phyloP scores from a whole-genome alignment of 2,888 invertebrate species.

The Sympetrum striolatum region DNA sequence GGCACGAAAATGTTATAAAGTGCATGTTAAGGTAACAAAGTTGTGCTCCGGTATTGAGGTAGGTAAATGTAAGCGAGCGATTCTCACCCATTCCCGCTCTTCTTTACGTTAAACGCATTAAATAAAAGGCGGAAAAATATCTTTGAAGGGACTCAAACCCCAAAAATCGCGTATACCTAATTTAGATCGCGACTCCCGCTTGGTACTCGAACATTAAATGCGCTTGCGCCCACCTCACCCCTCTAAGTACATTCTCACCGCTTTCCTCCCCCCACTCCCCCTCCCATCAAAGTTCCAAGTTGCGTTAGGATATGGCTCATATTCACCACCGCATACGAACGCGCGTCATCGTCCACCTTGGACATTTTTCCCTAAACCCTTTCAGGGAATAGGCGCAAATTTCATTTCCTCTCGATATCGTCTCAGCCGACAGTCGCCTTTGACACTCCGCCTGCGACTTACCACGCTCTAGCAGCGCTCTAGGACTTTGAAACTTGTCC shows the following conservation, averaged over 20 bases:
- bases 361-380: not conserved
- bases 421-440: too few species aligned
- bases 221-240: slow-evolving; percentile 6
- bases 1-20: too few species aligned
- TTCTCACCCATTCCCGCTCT: not conserved
- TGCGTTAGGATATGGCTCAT: not conserved
- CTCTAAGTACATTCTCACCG: not conserved
- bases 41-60: not conserved
- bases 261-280: not conserved
- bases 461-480: too few species aligned
- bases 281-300: not conserved
- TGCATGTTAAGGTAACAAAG: too few species aligned
- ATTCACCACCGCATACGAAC: not conserved
- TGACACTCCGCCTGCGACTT: too few species aligned
- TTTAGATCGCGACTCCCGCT: not conserved
- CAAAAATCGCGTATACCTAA: not conserved
- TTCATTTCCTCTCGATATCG: too few species aligned
- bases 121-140: not conserved
- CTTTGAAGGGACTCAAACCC: not conserved
- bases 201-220: not conserved
- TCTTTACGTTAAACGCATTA: too few species aligned
- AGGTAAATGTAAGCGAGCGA: too few species aligned
- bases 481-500: too few species aligned
- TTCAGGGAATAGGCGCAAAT: too few species aligned
- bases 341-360: not conserved